A percentile compares a stretch with the other conserved stretches of the same genome.
phyloP scores from a whole-genome alignment of 2,113 vertebrate species.

The Eulemur rufifrons region DNA sequence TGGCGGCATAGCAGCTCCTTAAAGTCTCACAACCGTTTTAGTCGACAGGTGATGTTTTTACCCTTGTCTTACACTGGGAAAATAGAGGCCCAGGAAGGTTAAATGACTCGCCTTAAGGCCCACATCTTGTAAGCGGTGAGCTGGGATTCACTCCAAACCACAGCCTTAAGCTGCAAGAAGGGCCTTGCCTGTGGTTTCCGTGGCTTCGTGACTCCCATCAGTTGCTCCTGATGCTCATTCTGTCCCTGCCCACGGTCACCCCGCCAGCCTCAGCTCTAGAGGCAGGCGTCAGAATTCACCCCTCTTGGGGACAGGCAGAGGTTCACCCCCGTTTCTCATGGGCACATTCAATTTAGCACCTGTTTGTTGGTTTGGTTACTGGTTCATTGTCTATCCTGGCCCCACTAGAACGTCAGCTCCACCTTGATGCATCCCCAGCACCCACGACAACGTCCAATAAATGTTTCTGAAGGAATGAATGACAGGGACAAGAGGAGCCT shows the following conservation, averaged over 20 bases:
- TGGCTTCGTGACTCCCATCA: neutral
- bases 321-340: neutral
- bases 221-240: neutral
- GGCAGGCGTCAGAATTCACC: neutral
- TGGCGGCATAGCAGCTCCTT: rapidly evolving
- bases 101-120: neutral
- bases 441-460: neutral
- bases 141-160: neutral
- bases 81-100: neutral
- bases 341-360: neutral
- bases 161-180: neutral
- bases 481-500: neutral
- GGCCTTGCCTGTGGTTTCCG: neutral
- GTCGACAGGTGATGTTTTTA: neutral
- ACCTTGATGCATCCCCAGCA: neutral
- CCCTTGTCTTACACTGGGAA: neutral
- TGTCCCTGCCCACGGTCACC: neutral
- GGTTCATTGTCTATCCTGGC: neutral
- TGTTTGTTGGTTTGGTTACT: neutral
- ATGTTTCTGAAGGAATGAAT: neutral
- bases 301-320: neutral
- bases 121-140: neutral
- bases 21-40: neutral
- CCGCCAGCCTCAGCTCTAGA: neutral
- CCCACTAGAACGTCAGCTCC: neutral